Base-by-base conservation (phyloP, 1,140 invertebrate species). In the Riptortus pedestris region DNA sequence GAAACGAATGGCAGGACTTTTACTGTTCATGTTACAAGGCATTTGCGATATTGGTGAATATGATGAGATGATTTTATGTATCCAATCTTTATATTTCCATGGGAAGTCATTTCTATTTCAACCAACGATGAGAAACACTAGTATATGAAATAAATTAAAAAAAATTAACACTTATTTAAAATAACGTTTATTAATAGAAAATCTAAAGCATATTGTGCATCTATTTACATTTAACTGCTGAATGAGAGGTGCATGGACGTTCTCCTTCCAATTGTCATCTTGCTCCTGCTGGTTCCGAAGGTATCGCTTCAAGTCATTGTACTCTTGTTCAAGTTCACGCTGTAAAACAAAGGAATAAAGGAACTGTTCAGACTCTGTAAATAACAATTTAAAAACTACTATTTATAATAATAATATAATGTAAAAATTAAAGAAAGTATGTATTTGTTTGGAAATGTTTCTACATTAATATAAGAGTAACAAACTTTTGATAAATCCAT, bases 271-370 rank as follows among this genome's bases (percentile, higher is more conserved):
- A 3, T 65, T 29, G 9, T 65, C 64, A 28, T 73, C 69, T 2
- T 71, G 70, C 16, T 71, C 70, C 26, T 67, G 38, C 3, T 70
- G 64, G 16, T 70, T 68, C 2, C 63, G 62, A 5, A 76, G 48
- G 64, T 74, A 70, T 31, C 67, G 60, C 28, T 70, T 73, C 0
- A 74, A 71, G 9, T 76, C 73, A 9, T 76, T 73, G 60, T 79
- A 70, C 64, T 82, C 79, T 5, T 74, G 67, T 65, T 79, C 74
- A 14, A 77, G 66, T 47, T 80, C 77, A 58, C 76, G 74, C 67
- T 78, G 61, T 45, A 70, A 47, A 66, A 58, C 29, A 55, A 26
- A 64, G 18, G 22, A 51, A 55, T n/a, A n/a, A n/a, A n/a, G n/a
- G n/a, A n/a, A n/a, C n/a, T n/a, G n/a, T n/a, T n/a, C n/a, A n/a